Conservation (phyloP, 2,113 vertebrate species). For the Tachycineta bicolor region DNA sequence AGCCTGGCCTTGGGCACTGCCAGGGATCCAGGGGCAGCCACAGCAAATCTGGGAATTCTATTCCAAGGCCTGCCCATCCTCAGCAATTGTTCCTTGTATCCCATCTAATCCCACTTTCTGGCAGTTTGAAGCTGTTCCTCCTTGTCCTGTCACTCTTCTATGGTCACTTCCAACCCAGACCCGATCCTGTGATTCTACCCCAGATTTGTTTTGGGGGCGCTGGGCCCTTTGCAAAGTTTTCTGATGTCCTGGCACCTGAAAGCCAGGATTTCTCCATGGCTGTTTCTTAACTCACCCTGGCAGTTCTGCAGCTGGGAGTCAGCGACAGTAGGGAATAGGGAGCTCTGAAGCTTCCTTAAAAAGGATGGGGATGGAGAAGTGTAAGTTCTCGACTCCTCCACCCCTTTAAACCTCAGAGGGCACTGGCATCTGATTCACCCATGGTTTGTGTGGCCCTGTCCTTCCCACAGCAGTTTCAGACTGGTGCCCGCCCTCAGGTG, state of each 20-base stretch:
- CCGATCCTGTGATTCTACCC: background rate
- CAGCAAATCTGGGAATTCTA: background rate
- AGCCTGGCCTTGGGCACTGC: background rate
- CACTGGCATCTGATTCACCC: background rate
- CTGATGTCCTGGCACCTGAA: background rate
- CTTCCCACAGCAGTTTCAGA: background rate
- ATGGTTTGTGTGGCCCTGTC: background rate
- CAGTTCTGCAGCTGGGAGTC: background rate
- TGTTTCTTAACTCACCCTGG: background rate
- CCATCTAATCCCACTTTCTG: background rate
- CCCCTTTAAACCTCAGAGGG: background rate
- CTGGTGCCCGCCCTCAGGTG: background rate
- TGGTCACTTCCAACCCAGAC: background rate
- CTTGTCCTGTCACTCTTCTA: background rate
- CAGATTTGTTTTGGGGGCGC: background rate
- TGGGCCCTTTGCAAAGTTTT: background rate
- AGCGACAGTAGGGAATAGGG: rapidly evolving
- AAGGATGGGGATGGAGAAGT: background rate
- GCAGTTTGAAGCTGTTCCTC: background rate
- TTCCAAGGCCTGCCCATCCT: background rate
- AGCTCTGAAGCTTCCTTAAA: background rate
- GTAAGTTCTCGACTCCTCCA: background rate
- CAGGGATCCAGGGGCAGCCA: background rate
- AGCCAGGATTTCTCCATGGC: background rate
- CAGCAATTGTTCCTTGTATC: background rate